These are phyloP conservation scores for Opisthocomus hoazin DNA, from an alignment of 2,113 vertebrate genomes.

Conservation along the genomic window DNA sequence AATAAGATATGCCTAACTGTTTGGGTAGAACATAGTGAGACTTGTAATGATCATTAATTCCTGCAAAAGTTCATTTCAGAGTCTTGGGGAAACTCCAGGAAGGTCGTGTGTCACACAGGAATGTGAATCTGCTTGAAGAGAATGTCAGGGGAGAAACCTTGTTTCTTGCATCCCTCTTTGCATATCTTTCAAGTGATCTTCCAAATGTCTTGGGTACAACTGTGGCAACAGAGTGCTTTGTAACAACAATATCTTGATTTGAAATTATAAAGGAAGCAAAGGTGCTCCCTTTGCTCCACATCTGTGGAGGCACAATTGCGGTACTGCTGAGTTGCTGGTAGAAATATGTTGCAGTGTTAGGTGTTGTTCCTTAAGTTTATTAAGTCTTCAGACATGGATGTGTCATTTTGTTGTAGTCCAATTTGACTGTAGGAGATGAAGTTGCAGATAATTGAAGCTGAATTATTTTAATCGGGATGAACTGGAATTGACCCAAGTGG, in stretches of 20 bases:
- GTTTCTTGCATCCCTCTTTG: background rate
- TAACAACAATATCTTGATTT: background rate
- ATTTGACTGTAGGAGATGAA: background rate
- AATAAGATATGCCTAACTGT: background rate
- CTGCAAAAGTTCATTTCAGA: background rate
- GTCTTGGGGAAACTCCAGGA: background rate
- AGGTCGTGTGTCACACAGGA: background rate
- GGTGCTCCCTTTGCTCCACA: background rate
- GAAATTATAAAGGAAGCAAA: background rate
- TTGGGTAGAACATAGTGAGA: background rate
- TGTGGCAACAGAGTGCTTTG: background rate
- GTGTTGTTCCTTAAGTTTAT: background rate
- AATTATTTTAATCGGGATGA: background rate
- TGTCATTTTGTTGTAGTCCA: background rate
- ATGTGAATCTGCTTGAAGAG: background rate
- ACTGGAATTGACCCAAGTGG: background rate
- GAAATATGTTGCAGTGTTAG: background rate
- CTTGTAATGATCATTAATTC: background rate
- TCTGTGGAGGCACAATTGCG: background rate
- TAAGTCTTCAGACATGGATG: background rate
- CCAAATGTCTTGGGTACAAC: background rate
- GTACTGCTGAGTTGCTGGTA: background rate
- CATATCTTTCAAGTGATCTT: background rate
- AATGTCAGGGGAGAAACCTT: background rate
- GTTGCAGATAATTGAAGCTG: background rate